Evolutionary conservation across 2,888 invertebrate species (phyloP), one percentile per base, ranked within the genome.

Genomic region (Drosophila aldrichi): DNA sequence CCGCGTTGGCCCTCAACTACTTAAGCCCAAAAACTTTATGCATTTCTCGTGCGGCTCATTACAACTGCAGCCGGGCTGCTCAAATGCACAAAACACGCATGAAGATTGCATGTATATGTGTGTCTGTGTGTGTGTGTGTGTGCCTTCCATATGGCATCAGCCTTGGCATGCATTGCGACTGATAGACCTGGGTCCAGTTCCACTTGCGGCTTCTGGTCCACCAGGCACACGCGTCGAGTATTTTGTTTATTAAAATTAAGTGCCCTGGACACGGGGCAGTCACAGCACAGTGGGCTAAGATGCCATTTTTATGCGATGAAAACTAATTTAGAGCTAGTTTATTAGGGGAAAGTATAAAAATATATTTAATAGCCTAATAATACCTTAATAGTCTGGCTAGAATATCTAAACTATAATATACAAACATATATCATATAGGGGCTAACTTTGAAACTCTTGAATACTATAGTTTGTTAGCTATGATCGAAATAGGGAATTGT

Each of bases 201-300:
- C 54, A 10, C 20, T 34, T 38, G 52, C 52, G 18, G 49, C 49
- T 34, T 40, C 46, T 64, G 69, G 20, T 58, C 56, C 77, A 66
- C 32, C 44, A 38, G 40, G 34, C 62, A 74, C 83, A 86, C 80
- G 81, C 75, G 75, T 65, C 69, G 55, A 76, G 84, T 74, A 87
- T 87, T 79, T 81, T 84, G 88, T 85, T 89, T 85, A 85, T 85
- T 85, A 85, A 89, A 78, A 85, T 84, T 81, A 85, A 89, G 89
- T 87, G 79, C 74, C 69, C 56, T 64, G 72, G 83, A 70, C 73
- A 71, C 64, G 44, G 72, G 58, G 38, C 61, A 64, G 25, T 12
- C 43, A 12, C 64, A 10, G 58, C 14, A 61, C 60, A 49, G 64
- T 79, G 75, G 66, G 8, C 6, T 8, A 9, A n/a, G n/a, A 3